These are phyloP conservation scores for Lasioglossum vierecki DNA, from an alignment of 2,888 invertebrate genomes.

Conservation along the genomic window DNA sequence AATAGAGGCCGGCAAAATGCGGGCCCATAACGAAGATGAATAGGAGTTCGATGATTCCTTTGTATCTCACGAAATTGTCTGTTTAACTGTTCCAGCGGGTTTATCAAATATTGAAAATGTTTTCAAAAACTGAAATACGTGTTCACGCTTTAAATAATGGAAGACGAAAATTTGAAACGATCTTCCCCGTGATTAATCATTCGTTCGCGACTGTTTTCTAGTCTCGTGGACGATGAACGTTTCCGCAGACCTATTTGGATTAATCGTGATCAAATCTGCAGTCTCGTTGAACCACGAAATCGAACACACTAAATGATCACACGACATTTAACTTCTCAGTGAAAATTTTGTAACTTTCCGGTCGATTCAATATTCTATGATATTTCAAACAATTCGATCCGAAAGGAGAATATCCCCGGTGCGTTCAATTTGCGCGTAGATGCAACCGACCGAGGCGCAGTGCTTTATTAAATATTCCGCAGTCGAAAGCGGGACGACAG, in stretches of 20 bases:
- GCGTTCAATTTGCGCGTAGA: background rate
- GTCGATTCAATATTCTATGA: background rate
- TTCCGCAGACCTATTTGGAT: too few relatives aligned
- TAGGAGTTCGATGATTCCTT: background rate
- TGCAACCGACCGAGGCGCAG: background rate
- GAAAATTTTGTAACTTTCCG: too few relatives aligned
- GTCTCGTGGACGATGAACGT: too few relatives aligned
- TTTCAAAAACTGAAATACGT: background rate
- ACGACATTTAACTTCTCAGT: too few relatives aligned
- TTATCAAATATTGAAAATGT: background rate
- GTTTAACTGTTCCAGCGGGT: background rate
- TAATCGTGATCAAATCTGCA: too few relatives aligned
- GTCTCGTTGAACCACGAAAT: too few relatives aligned
- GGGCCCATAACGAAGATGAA: conserved; percentile 4
- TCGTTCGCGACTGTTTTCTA: background rate
- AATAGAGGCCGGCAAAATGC: background rate
- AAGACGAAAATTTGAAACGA: background rate
- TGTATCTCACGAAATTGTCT: background rate
- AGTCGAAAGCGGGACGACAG: background rate
- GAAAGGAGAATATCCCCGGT: background rate
- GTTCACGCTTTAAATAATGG: background rate
- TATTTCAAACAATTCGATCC: background rate
- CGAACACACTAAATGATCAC: too few relatives aligned
- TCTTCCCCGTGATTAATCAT: background rate
- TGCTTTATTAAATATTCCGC: background rate